These are phyloP conservation scores for Tiliqua scincoides DNA, from an alignment of 2,113 vertebrate species.

Conservation along the genomic window DNA sequence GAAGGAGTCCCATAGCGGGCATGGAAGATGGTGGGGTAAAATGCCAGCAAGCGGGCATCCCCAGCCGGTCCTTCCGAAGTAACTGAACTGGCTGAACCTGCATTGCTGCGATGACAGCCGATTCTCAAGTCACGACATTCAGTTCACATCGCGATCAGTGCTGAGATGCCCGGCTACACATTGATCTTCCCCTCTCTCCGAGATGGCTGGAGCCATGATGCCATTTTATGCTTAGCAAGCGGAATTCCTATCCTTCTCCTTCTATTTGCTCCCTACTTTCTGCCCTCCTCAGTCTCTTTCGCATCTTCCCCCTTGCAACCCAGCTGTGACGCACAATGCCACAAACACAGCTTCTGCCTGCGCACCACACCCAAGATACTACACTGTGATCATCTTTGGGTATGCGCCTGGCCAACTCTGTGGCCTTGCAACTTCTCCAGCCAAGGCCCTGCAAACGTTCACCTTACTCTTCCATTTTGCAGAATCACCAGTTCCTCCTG, in stretches of 20 bases:
- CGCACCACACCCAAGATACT: neutral
- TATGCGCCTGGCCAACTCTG: neutral
- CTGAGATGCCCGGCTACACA: neutral
- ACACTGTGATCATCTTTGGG: neutral
- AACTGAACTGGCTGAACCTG: neutral
- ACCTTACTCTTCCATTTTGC: neutral
- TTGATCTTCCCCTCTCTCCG: neutral
- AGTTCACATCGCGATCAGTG: neutral
- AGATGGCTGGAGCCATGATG: neutral
- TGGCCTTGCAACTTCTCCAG: neutral
- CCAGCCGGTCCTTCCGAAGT: neutral
- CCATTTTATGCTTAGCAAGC: neutral
- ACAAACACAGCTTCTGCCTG: neutral
- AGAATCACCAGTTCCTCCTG: neutral
- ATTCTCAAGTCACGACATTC: neutral
- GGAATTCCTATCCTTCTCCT: too few species aligned
- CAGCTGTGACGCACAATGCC: too few species aligned
- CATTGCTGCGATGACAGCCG: neutral
- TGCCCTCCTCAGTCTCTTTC: too few species aligned
- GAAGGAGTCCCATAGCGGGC: neutral
- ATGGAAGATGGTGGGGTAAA: neutral
- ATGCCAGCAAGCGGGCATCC: neutral
- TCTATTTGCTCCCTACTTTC: neutral
- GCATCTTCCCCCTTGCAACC: neutral
- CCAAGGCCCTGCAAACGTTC: neutral